Evolutionary conservation across 1,140 invertebrate species (phyloP).

Genomic region (Lepidostoma basale): DNA sequence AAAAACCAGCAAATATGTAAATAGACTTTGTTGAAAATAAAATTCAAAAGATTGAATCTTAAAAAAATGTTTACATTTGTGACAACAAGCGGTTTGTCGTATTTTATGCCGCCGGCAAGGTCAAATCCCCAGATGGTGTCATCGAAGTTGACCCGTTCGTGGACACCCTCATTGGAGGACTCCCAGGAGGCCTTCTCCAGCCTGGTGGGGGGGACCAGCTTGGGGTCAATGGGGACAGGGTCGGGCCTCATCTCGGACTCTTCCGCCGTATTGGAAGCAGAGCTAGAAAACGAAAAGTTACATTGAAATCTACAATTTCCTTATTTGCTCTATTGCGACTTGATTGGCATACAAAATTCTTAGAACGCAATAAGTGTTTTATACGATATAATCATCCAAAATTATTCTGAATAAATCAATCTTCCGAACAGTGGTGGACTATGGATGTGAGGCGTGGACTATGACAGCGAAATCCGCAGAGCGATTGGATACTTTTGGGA

Average conservation of each 20-base stretch:
- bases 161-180: conserved; percentile 52
- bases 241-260: neutral
- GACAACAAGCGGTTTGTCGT: conserved; percentile 50
- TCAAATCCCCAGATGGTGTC: conserved; percentile 54
- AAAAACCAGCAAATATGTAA: too few species aligned
- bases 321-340: too few species aligned
- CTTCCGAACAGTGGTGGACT: too few species aligned
- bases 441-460: too few species aligned
- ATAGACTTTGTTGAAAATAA: too few species aligned
- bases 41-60: neutral
- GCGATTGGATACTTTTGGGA: too few species aligned
- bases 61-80: conserved; percentile 47
- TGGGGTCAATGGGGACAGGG: conserved; percentile 14
- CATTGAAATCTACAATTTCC: too few species aligned
- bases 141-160: conserved; percentile 53
- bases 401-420: too few species aligned
- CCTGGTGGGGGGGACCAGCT: conserved; percentile 33
- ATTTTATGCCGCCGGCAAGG: conserved; percentile 50
- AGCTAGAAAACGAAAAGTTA: neutral
- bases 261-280: neutral
- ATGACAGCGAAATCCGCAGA: too few species aligned
- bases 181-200: conserved; percentile 49
- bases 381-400: too few species aligned
- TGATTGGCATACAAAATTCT: too few species aligned
- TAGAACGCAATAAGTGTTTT: too few species aligned